A percentile compares a stretch with the other conserved stretches of the same genome.
phyloP scores from a whole-genome alignment of 2,113 vertebrate species.

The Heloderma charlesbogerti region DNA sequence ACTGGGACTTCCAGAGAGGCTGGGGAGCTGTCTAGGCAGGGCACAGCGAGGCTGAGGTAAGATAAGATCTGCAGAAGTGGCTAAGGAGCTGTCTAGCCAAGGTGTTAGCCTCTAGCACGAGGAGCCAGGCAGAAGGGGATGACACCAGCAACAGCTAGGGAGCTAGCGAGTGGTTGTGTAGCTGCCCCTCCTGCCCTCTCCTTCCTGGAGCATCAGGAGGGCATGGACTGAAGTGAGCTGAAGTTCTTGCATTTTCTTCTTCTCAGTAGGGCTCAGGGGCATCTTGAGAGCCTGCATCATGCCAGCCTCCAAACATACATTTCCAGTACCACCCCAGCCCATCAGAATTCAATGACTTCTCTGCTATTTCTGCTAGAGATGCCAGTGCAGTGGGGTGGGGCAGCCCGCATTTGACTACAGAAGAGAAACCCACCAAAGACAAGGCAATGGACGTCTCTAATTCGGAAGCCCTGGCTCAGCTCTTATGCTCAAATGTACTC shows the following conservation, averaged over 20 bases:
- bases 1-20: background rate
- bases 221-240: too few relatives aligned
- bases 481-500: background rate
- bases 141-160: too few relatives aligned
- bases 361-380: background rate
- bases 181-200: background rate
- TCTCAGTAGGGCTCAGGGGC: background rate
- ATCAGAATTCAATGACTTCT: background rate
- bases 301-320: background rate
- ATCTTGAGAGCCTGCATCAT: background rate
- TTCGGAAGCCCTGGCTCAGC: background rate
- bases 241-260: background rate
- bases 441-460: background rate
- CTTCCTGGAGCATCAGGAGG: too few relatives aligned
- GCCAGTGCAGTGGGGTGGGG: background rate
- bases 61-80: background rate
- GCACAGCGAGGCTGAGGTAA: background rate
- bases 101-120: background rate
- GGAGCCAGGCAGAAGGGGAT: background rate
- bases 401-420: too few relatives aligned
- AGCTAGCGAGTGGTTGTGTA: background rate
- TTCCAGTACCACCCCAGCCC: background rate
- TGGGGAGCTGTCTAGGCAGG: background rate
- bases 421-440: background rate
- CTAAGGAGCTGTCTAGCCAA: background rate